Evolutionary conservation across 2,888 invertebrate species (phyloP), one percentile per base, ranked within the genome.

Genomic region (Scelioninae gen. 1): DNA sequence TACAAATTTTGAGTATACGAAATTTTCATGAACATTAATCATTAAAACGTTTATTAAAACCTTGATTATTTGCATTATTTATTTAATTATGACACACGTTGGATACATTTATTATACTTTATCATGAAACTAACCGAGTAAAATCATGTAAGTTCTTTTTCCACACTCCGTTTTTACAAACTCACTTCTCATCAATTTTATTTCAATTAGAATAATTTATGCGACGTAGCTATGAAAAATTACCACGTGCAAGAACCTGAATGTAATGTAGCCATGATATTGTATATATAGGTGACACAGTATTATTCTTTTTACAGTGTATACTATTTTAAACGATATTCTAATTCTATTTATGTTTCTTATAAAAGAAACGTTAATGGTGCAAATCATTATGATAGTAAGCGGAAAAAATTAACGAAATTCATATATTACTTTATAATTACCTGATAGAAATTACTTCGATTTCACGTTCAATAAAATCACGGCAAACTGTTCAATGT

Each of bases 161-260:
- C 43, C n/a, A n/a, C n/a, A n/a, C n/a, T 43, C n/a, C 10, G 16
- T 56, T 56, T 56, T 38, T 56, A 15, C 29, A 16, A 15, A 56
- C 31, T 56, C 38, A 38, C 56, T 56, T 56, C 31, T 56, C 38
- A 34, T 56, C 38, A 56, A 55, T 55, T 55, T 29, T 55, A 55
- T 32, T 55, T 55, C 55, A 55, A 56, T 56, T 38, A 56, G 56
- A 56, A 56, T 56, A 56, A 56, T 56, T 56, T 31, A 34, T 56
- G 34, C 38, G 38, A 56, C 16, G 38, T 15, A 38, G 11, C 2
- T 38, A 16, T 38, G 38, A 56, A 56, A 56, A 56, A 38, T 38
- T 56, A 16, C 38, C 13, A 15, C 56, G n/a, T 56, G 56, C 16
- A 16, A 56, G 38, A 56, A 56, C 16, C 31, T 38, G 7, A 16